These are phyloP conservation scores for Anas bahamensis DNA, from an alignment of 2,797 vertebrate genomes.

Conservation along the genomic window DNA sequence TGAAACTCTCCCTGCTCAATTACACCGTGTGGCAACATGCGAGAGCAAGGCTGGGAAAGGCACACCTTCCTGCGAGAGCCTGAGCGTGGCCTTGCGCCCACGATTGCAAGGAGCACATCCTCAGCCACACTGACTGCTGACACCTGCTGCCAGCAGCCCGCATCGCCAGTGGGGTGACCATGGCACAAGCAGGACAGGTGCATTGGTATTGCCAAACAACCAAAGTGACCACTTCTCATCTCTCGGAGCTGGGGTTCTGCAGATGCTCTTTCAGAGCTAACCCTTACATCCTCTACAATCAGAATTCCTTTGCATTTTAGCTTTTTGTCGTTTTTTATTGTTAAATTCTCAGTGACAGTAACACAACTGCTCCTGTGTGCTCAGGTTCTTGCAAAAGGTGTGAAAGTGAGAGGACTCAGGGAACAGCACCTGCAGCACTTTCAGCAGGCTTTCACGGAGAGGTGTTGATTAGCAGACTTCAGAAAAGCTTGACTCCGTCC, in stretches of 20 bases:
- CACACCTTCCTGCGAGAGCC: background rate
- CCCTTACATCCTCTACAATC: background rate
- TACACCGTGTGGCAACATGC: rapidly evolving
- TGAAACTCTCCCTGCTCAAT: background rate
- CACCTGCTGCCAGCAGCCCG: background rate
- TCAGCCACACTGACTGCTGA: background rate
- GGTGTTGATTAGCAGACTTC: background rate
- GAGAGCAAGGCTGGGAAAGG: background rate
- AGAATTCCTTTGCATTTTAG: background rate
- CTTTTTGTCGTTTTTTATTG: background rate
- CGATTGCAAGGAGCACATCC: rapidly evolving
- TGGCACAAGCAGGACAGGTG: rapidly evolving
- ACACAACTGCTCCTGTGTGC: rapidly evolving
- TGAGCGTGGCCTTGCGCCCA: rapidly evolving
- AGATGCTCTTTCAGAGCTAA: background rate
- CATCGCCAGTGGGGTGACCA: background rate
- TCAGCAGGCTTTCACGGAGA: background rate
- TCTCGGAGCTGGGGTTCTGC: background rate
- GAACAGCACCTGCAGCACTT: background rate
- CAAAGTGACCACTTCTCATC: background rate
- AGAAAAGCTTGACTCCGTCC: background rate
- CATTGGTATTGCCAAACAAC: rapidly evolving
- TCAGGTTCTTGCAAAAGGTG: background rate
- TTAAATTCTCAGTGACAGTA: background rate
- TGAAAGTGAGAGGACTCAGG: background rate